Percentiles rank a stretch among this genome's conserved stretches.
Evolutionary conservation across 1,140 invertebrate species (phyloP).

Genomic region (Monochamus saltuarius): DNA sequence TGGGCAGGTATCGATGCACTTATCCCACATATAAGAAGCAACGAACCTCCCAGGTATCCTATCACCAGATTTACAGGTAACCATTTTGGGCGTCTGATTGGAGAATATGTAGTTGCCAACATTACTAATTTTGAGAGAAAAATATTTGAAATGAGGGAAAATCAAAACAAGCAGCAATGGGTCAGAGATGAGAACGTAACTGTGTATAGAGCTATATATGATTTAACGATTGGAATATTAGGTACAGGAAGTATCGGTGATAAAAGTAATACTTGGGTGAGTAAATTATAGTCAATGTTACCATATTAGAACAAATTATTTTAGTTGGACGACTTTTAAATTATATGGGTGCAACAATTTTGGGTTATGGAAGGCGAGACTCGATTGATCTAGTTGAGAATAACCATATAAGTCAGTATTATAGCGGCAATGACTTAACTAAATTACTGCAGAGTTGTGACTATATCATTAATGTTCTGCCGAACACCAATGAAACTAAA

Average conservation of each 20-base stretch:
- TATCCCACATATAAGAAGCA: conserved; percentile 34
- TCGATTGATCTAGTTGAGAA: conserved; percentile 38
- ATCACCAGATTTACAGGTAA: conserved; percentile 55
- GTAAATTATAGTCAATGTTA: not conserved
- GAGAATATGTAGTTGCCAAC: conserved; percentile 59
- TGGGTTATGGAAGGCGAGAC: conserved; percentile 49
- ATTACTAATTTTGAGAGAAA: conserved; percentile 57
- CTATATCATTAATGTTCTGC: conserved; percentile 61
- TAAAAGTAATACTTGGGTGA: conserved; percentile 48
- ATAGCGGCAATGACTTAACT: conserved; percentile 47
- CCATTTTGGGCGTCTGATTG: conserved; percentile 57
- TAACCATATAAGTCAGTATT: conserved; percentile 42
- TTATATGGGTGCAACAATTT: conserved; percentile 47
- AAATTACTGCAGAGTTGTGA: conserved; percentile 57
- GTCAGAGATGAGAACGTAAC: conserved; percentile 45
- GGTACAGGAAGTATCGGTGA: conserved; percentile 56
- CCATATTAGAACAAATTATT: not conserved
- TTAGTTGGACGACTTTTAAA: conserved; percentile 54
- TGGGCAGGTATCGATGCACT: conserved; percentile 55
- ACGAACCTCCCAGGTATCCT: conserved; percentile 29
- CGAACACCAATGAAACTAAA: conserved; percentile 56
- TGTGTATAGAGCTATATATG: conserved; percentile 49
- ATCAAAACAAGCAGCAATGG: conserved; percentile 53
- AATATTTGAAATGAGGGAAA: conserved; percentile 46
- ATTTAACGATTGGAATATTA: conserved; percentile 57